Percentiles rank a stretch among this genome's conserved stretches.
These are phyloP conservation scores for Protophormia terraenovae DNA, from an alignment of 2,888 invertebrate genomes.

Conservation along the genomic window DNA sequence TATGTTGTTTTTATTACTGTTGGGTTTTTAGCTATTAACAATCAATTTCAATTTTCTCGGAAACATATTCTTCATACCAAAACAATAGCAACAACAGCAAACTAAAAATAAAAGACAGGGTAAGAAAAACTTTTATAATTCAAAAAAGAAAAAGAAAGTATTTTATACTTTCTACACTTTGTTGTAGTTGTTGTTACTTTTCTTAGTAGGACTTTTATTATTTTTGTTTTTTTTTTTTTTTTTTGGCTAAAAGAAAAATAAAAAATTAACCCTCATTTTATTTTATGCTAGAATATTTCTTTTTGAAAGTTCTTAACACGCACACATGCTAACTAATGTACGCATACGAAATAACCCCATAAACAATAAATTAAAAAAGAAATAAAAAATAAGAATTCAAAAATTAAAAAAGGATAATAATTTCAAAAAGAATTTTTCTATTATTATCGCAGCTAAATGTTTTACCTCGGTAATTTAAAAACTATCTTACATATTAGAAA, in stretches of 20 bases:
- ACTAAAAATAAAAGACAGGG: neutral
- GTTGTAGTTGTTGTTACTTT: constrained; percentile 3
- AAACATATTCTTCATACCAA: constrained; percentile 49
- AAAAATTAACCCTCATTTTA: constrained; percentile 44
- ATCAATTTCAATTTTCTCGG: constrained; percentile 61
- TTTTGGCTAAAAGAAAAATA: neutral
- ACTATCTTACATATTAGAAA: too few species aligned
- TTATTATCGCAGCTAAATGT: too few species aligned
- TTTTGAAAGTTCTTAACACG: neutral
- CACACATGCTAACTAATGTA: neutral
- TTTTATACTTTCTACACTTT: neutral
- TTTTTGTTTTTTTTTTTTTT: neutral
- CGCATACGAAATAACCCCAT: neutral
- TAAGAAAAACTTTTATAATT: constrained; percentile 41
- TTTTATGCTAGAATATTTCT: constrained; percentile 16
- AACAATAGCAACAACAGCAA: neutral
- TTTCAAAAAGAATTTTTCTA: too few species aligned
- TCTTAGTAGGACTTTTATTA: neutral
- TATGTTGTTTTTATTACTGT: constrained; percentile 19
- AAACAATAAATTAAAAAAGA: neutral
- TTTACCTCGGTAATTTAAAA: too few species aligned
- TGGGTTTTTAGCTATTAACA: constrained; percentile 54
- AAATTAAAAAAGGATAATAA: too few species aligned
- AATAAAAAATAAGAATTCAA: too few species aligned
- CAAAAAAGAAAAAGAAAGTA: constrained; percentile 25